Evolutionary conservation across 1,140 invertebrate genomes (phyloP), one percentile per base, ranked within the genome.

Genomic region (Drosophila malerkotliana): DNA sequence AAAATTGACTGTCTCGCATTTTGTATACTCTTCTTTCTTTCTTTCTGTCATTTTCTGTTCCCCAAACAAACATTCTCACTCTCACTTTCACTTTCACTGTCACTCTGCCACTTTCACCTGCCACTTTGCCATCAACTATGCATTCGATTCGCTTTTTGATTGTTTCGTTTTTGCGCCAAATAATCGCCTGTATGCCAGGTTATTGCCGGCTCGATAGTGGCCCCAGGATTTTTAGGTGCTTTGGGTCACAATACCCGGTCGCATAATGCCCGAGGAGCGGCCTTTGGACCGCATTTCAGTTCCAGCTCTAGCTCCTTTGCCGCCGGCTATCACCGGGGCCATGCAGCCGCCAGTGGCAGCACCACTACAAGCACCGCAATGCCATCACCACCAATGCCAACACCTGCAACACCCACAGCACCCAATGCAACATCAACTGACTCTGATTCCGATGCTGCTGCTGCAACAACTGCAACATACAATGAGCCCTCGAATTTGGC

Each of bases 151-250:
- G 62, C 58, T 44, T 64, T 54, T 57, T 45, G 44, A 74, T 41
- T 56, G 45, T 53, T 26, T 49, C 4, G 34, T 37, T 37, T 54
- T 30, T 21, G 21, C 18, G n/a, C 18, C 30, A 71, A 32, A 28
- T 64, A 53, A 61, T 68, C 49, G 41, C 48, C 48, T 47, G 57
- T 66, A 61, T 55, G 69, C 37, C 76, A 91, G 90, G 77, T 91
- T 72, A 91, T 91, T 51, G 87, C 90, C 62, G 90, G 90, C 56
- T 91, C 90, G n/a, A 91, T 91, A 63, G 81, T 90, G 18, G 90
- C 90, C 41, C 90, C 90, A 45, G 90, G 90, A 76, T 91, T 91
- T 80, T 69, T 85, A 55, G 80, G 90, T 28, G 90, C 90, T 18
- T 52, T 91, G 41, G 75, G 90, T 18, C 90, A 90, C 54, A 90